These are phyloP conservation scores for Hetaerina americana DNA, from an alignment of 1,140 invertebrate genomes.

Conservation along the genomic window DNA sequence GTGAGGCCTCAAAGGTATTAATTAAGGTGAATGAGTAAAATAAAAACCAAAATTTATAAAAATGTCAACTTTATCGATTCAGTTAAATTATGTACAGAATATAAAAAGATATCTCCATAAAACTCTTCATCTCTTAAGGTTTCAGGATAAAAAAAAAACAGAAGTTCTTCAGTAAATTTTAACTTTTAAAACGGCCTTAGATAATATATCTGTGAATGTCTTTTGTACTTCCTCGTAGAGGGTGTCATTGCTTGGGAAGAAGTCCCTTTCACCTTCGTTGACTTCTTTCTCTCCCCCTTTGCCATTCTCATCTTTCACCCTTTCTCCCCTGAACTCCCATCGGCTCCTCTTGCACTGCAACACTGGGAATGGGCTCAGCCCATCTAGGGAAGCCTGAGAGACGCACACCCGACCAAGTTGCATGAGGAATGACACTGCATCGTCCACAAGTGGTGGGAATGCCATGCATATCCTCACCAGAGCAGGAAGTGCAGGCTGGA, in stretches of 20 bases:
- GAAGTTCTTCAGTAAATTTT: slow-evolving; percentile 10
- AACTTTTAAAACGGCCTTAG: slow-evolving; percentile 9
- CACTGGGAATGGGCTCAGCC: slow-evolving; percentile 10
- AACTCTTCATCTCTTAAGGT: too few relatives aligned
- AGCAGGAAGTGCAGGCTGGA: slow-evolving; percentile 68
- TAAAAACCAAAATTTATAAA: too few relatives aligned
- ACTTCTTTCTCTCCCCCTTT: slow-evolving; percentile 35
- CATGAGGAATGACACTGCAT: slow-evolving; percentile 69
- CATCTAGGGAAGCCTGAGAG: slow-evolving; percentile 57
- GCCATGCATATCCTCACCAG: slow-evolving; percentile 76
- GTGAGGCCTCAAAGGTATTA: too few relatives aligned
- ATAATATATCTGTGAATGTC: slow-evolving; percentile 11
- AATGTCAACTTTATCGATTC: too few relatives aligned
- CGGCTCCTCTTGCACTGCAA: slow-evolving; percentile 42
- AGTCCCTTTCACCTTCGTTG: slow-evolving; percentile 34
- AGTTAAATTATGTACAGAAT: too few relatives aligned
- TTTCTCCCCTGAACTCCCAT: background rate
- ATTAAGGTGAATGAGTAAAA: too few relatives aligned
- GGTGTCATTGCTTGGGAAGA: slow-evolving; percentile 28
- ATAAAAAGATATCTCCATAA: too few relatives aligned
- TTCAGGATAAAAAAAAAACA: too few relatives aligned
- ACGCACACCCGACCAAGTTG: slow-evolving; percentile 75
- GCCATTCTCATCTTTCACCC: slow-evolving; percentile 32
- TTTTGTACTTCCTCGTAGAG: slow-evolving; percentile 10
- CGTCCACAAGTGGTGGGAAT: slow-evolving; percentile 84